These are phyloP conservation scores for Apodemia duryi DNA, from an alignment of 2,888 invertebrate species.

Conservation along the genomic window DNA sequence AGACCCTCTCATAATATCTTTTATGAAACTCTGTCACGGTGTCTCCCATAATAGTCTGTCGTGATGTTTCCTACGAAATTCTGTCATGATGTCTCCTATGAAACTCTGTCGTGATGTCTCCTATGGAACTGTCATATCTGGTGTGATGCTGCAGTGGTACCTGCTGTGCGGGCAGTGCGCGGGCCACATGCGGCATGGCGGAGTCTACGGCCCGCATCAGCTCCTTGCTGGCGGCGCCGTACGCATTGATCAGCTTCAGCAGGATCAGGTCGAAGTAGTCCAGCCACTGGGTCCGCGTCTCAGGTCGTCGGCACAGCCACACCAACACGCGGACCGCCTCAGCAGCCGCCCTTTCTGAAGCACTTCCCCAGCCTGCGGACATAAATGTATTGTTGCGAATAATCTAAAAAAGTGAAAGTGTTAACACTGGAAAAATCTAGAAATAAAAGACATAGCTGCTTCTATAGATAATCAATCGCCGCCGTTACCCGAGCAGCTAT, in stretches of 20 bases:
- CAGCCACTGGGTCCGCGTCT: constrained; percentile 88
- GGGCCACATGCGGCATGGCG: constrained; percentile 86
- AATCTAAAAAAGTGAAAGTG: too few species aligned
- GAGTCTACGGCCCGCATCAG: constrained; percentile 92
- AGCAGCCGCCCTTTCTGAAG: constrained; percentile 83
- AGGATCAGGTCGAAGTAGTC: constrained; percentile 95
- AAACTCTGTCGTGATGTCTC: too few species aligned
- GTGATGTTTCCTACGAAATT: too few species aligned
- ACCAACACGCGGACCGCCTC: constrained; percentile 89
- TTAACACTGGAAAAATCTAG: too few species aligned
- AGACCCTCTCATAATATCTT: too few species aligned
- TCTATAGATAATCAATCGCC: too few species aligned
- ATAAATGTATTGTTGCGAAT: too few species aligned
- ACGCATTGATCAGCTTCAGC: constrained; percentile 92
- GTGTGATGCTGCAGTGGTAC: constrained; percentile 30
- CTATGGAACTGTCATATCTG: neutral
- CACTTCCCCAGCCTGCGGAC: constrained; percentile 59
- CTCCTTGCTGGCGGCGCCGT: constrained; percentile 85
- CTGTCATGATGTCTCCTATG: too few species aligned
- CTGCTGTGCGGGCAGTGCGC: constrained; percentile 88
- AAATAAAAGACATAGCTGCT: too few species aligned
- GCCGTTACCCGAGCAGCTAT: too few species aligned
- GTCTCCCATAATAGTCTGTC: too few species aligned
- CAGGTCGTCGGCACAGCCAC: constrained; percentile 89
- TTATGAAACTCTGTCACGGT: too few species aligned